Base-by-base conservation (phyloP, 2,888 invertebrate genomes). In the Ormyrus nitidulus region DNA sequence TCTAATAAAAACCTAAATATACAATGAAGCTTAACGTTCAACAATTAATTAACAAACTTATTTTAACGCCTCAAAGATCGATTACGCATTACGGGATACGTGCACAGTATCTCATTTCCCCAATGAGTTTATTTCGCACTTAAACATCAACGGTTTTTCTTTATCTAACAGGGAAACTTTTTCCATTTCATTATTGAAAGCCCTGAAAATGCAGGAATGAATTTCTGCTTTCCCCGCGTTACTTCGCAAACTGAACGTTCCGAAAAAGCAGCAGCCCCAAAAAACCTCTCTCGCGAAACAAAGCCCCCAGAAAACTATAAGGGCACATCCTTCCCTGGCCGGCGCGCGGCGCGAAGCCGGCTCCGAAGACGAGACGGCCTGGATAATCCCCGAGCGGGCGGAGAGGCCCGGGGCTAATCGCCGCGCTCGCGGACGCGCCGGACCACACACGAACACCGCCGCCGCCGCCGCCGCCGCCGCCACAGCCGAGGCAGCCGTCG, bases 351-450 rank as follows among this genome's bases (percentile, higher is more conserved):
- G 7, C 62, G 46, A 62, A n/a, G 11, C 9, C 44, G 48, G 13
- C 8, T 11, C 0, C 10, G 62, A 46, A 46, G 13, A 2, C 10
- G 46, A 44, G 62, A 62, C 62, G 62, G 62, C 53, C 51, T 6
- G 5, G 53, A 34, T 34, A 34, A 34, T 34, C 34, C 34, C 34
- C 49, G 13, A n/a, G 13, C 46, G 10, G 19, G 51, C 51, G 34
- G 83, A 83, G 83, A 83, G 85, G 86, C 87, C 87, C 79, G 86
- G 84, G 89, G 89, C 90, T 89, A 89, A 89, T 89, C 89, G 88
- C 85, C 87, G 83, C 87, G 84, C 85, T 84, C 84, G 76, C 85
- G 87, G 85, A 87, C 87, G 86, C 86, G 87, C 83, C 83, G 86
- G 88, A 88, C 88, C 88, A 88, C 88, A 88, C 78, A 56, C 73